Percentiles rank a stretch among this genome's conserved stretches.
phyloP scores from a whole-genome alignment of 2,888 invertebrate genomes.

The Cheilosia impressa region DNA sequence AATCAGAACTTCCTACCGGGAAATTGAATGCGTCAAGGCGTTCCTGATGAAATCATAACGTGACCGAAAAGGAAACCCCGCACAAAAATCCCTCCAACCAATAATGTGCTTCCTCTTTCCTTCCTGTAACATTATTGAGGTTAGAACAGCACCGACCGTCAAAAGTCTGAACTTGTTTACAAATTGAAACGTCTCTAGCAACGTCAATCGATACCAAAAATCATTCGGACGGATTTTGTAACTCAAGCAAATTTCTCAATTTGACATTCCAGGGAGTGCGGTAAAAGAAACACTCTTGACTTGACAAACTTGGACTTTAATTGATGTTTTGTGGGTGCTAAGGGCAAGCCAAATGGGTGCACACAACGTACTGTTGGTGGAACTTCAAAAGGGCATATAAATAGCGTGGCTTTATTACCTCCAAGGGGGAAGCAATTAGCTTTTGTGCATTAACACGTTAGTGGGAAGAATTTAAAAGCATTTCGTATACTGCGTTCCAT shows the following conservation, averaged over 20 bases:
- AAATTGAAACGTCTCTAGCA: conserved; percentile 72
- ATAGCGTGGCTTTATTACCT: conserved; percentile 38
- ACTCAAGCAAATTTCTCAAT: conserved; percentile 58
- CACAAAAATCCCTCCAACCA: conserved; percentile 34
- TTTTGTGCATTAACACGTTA: conserved; percentile 69
- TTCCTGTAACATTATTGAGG: conserved; percentile 60
- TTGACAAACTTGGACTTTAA: conserved; percentile 58
- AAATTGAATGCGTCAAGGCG: conserved; percentile 52
- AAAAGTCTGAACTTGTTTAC: conserved; percentile 65
- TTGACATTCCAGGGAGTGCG: conserved; percentile 48
- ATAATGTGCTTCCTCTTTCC: conserved; percentile 51
- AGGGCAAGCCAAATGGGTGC: not conserved
- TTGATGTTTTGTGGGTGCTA: conserved; percentile 39
- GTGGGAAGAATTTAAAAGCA: conserved; percentile 57
- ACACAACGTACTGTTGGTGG: not conserved
- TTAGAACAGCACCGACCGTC: conserved; percentile 60
- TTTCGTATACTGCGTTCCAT: conserved; percentile 53
- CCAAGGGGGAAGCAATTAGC: conserved; percentile 67
- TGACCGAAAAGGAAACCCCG: conserved; percentile 49
- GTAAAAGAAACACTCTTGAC: not conserved
- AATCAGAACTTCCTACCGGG: conserved; percentile 9
- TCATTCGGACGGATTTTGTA: conserved; percentile 23
- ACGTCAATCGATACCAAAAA: conserved; percentile 62
- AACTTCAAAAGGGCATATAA: conserved; percentile 50
- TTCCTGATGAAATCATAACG: conserved; percentile 53